phyloP scores from a whole-genome alignment of 2,113 vertebrate genomes.

The Passer domesticus region DNA sequence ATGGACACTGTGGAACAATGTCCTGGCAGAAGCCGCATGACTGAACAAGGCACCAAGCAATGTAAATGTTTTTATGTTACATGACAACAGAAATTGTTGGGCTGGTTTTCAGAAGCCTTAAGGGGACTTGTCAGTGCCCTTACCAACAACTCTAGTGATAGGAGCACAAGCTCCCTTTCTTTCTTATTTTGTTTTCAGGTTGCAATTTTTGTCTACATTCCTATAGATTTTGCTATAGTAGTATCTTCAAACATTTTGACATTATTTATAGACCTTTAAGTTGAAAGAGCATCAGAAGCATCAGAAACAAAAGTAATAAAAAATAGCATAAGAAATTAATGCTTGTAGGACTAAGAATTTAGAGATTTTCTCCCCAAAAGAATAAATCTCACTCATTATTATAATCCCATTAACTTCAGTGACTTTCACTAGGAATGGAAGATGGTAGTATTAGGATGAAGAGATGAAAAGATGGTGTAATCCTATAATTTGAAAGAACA shows the following conservation, averaged over 20 bases:
- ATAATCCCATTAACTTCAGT: not conserved
- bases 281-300: not conserved
- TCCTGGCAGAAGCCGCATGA: not conserved
- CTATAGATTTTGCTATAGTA: not conserved
- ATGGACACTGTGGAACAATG: not conserved
- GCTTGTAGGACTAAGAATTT: not conserved
- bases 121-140: not conserved
- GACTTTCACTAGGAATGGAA: not conserved
- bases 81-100: not conserved
- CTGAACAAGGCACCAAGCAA: not conserved
- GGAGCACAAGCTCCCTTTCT: not conserved
- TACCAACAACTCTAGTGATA: not conserved
- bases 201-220: not conserved
- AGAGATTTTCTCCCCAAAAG: not conserved
- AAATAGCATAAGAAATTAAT: not conserved
- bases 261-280: not conserved
- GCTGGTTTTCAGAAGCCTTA: not conserved
- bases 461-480: not conserved
- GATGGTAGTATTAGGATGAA: not conserved
- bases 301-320: not conserved
- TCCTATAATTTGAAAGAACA: not conserved
- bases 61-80: not conserved
- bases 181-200: not conserved
- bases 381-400: not conserved
- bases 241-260: not conserved